These are phyloP conservation scores for Pipa parva DNA, from an alignment of 2,113 vertebrate genomes.

Conservation along the genomic window DNA sequence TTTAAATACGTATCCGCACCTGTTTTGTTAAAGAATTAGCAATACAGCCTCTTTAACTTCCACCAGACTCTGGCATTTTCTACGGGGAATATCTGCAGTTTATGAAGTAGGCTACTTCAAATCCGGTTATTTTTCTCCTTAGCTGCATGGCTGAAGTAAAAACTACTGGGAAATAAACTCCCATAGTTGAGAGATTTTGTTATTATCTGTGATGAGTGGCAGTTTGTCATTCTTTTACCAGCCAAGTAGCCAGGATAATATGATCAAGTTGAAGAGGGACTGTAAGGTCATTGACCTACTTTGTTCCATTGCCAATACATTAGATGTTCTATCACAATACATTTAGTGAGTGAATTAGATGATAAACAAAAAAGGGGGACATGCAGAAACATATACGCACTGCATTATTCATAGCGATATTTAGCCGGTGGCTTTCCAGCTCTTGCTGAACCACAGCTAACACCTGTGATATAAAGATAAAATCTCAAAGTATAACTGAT, in stretches of 20 bases:
- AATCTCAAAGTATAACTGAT: no score
- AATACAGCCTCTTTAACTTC: no score
- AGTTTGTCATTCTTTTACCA: constrained; percentile 13
- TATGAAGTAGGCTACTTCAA: background rate
- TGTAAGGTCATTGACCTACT: constrained; percentile 36
- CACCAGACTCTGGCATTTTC: background rate
- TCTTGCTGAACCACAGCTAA: no score
- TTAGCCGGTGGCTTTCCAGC: no score
- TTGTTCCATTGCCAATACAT: constrained; percentile 36
- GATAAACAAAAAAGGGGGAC: background rate
- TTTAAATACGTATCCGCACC: no score
- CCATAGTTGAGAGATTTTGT: constrained; percentile 19
- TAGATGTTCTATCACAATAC: constrained; percentile 21
- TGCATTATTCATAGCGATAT: no score
- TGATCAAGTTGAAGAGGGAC: constrained; percentile 22
- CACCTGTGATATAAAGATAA: no score
- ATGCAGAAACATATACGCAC: no score
- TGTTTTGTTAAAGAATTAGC: no score
- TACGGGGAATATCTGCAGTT: background rate
- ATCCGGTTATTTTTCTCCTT: background rate
- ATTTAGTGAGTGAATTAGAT: constrained; percentile 29
- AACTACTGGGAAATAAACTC: constrained; percentile 1
- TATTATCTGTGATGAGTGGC: constrained; percentile 23
- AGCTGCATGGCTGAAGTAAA: background rate
- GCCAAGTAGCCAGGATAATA: constrained; percentile 20